phyloP scores from a whole-genome alignment of 2,113 vertebrate species.

The Cervus canadensis region DNA sequence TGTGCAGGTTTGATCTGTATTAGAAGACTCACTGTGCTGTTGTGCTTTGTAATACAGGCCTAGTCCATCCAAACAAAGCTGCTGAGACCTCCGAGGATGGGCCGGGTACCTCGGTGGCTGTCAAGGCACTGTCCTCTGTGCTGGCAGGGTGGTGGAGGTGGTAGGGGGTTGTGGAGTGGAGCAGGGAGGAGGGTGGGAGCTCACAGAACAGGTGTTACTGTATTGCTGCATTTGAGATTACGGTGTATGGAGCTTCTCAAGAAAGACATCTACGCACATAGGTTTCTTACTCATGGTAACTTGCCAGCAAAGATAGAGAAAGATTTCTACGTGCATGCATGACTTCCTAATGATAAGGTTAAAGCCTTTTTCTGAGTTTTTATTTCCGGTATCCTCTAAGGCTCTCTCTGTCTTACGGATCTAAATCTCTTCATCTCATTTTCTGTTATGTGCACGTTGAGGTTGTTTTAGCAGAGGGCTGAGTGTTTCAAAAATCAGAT shows the following conservation, averaged over 20 bases:
- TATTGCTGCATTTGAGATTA: not conserved
- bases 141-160: not conserved
- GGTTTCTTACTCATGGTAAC: not conserved
- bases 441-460: not conserved
- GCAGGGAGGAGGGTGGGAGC: not conserved
- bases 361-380: not conserved
- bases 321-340: fast-evolving
- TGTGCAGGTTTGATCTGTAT: conserved; percentile 32
- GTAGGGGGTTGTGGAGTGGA: not conserved
- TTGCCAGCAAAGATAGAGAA: not conserved
- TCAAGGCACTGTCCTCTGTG: not conserved
- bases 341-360: not conserved
- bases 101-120: not conserved
- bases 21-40: conserved; percentile 51
- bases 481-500: not conserved
- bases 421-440: not conserved
- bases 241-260: not conserved
- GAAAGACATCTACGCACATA: not conserved
- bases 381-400: not conserved
- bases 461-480: not conserved
- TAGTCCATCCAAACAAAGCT: not conserved
- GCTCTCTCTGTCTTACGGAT: not conserved
- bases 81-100: not conserved
- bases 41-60: conserved; percentile 63
- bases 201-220: not conserved